phyloP scores from a whole-genome alignment of 2,797 vertebrate genomes.

The Scolopax bukidnonensis region DNA sequence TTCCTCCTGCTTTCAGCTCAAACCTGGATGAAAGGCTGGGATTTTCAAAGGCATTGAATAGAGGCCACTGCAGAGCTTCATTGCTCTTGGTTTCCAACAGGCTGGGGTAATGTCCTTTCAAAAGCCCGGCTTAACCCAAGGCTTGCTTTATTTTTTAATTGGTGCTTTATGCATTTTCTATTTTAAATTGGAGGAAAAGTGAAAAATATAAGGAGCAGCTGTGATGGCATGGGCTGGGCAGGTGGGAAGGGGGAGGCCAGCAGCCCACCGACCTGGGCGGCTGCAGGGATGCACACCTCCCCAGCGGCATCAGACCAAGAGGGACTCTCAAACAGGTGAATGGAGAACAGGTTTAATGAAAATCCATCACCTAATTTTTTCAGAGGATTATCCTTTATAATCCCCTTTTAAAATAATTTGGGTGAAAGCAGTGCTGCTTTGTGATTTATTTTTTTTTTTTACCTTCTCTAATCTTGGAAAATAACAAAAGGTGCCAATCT shows the following conservation, averaged over 20 bases:
- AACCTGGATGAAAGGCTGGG: not conserved
- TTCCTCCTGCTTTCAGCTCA: not conserved
- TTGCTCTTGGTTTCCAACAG: not conserved
- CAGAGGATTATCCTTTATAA: not conserved
- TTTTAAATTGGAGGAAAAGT: not conserved
- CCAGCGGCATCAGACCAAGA: rapidly evolving
- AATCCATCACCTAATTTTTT: not conserved
- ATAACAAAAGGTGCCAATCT: not conserved
- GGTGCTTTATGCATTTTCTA: not conserved
- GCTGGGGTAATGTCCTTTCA: not conserved
- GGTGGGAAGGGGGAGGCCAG: not conserved
- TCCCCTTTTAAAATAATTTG: not conserved
- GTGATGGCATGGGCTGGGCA: rapidly evolving
- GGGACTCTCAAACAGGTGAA: not conserved
- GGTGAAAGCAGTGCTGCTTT: not conserved
- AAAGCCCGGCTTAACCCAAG: not conserved
- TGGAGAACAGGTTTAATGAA: not conserved
- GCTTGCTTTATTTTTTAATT: not conserved
- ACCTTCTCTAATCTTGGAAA: not conserved
- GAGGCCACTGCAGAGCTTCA: not conserved
- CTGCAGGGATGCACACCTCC: rapidly evolving
- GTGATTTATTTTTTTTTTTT: not conserved
- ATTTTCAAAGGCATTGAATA: not conserved
- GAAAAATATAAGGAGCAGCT: not conserved
- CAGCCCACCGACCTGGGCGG: rapidly evolving